These are phyloP conservation scores for Candidula unifasciata DNA, from an alignment of 2,888 invertebrate species.

Conservation along the genomic window DNA sequence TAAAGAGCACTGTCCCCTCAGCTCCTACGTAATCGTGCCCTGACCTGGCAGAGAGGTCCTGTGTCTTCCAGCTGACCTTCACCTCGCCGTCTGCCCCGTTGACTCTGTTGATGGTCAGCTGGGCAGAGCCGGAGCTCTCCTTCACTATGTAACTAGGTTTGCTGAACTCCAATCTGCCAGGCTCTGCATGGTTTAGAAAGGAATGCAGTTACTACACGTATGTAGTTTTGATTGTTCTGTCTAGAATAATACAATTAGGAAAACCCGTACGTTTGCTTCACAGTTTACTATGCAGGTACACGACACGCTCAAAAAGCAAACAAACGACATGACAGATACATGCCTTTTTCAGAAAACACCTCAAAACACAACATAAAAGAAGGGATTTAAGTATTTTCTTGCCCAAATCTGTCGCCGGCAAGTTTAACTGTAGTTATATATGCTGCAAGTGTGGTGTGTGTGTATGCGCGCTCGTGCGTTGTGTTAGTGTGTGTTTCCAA, in stretches of 20 bases:
- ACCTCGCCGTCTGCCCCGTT: conserved; percentile 81
- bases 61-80: conserved; percentile 80
- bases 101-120: conserved; percentile 79
- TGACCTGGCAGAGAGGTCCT: conserved; percentile 81
- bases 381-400: too few relatives aligned
- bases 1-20: conserved; percentile 78
- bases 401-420: too few relatives aligned
- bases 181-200: conserved; percentile 76
- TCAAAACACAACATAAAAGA: too few relatives aligned
- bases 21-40: conserved; percentile 81
- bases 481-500: too few relatives aligned
- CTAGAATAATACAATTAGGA: background rate
- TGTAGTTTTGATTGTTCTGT: background rate
- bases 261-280: too few relatives aligned
- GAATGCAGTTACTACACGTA: background rate
- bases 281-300: too few relatives aligned
- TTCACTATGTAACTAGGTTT: conserved; percentile 81
- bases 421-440: too few relatives aligned
- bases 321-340: too few relatives aligned
- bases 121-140: conserved; percentile 80
- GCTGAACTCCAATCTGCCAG: conserved; percentile 81
- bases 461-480: too few relatives aligned
- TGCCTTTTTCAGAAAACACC: too few relatives aligned
- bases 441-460: too few relatives aligned
- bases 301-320: too few relatives aligned